Conservation (phyloP, 2,797 vertebrate species). For the Coranthus polyacanthus region DNA sequence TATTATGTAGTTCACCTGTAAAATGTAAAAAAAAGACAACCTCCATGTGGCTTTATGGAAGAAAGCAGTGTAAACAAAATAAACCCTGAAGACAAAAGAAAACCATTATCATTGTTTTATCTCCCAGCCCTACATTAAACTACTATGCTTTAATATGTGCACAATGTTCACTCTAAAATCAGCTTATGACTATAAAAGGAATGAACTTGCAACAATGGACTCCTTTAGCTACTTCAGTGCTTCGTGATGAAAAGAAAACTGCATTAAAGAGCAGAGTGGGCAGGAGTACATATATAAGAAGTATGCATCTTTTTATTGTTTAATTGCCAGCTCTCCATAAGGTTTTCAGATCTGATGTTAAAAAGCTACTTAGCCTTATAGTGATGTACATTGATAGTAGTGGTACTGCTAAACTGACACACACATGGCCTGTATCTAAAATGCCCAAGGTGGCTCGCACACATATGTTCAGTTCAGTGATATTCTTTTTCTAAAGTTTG, state of each 20-base stretch:
- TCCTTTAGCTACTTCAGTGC: conserved; percentile 25
- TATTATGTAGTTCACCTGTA: no score
- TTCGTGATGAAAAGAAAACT: conserved; percentile 48
- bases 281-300: conserved; percentile 31
- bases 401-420: background rate
- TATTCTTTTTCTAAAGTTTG: background rate
- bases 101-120: no score
- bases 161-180: no score
- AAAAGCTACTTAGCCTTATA: background rate
- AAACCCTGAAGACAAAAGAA: no score
- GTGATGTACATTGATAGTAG: background rate
- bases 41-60: no score
- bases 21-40: no score
- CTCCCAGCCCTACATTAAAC: no score
- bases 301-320: conserved; percentile 26
- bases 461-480: background rate
- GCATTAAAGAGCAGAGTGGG: conserved; percentile 40
- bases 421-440: background rate
- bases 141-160: no score
- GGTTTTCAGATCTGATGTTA: conserved; percentile 16
- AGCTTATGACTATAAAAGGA: conserved; percentile 19
- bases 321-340: conserved; percentile 35
- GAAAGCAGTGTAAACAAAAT: no score
- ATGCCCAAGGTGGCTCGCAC: background rate
- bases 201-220: conserved; percentile 12